Evolutionary conservation across 2,113 vertebrate genomes (phyloP), one percentile per base, ranked within the genome.

Genomic region (Pangasianodon hypophthalmus): DNA sequence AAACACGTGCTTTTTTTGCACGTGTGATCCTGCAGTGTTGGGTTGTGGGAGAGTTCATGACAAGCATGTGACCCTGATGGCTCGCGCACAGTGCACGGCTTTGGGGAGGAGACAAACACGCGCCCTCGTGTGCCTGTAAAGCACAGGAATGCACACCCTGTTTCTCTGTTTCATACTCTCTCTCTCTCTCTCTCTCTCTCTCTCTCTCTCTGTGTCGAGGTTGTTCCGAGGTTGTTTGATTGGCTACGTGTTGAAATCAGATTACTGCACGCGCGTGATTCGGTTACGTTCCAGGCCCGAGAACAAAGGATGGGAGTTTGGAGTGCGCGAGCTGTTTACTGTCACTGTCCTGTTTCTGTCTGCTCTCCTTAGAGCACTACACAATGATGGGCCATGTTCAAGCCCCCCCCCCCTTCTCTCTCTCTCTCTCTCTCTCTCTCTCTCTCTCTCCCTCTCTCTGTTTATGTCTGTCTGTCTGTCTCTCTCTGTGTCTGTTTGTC

Each of bases 231-330:
- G n/a, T n/a, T n/a, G n/a, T 92, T 91, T 58, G 89, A 90, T 92
- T 88, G 91, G 90, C 91, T 92, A 48, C 84, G 84, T 88, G 69
- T 56, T 54, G 60, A 91, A 91, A 93, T 93, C 91, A 90, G 88
- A 92, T 93, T 90, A 92, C 81, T 89, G 88, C 89, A 62, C 73
- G 87, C 84, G 81, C 85, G 85, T 95, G 93, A 96, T 95, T 95
- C 94, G 93, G 88, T 4, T 90, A 90, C 92, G 93, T 94, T 91
- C 91, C 64, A 86, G 5, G 83, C 88, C 87, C 83, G 58, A 89
- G 87, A 92, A 95, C 94, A 96, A 96, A 94, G 94, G 91, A 75
- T 44, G 90, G 90, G 93, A 94, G 75, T 93, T 94, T 95, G 94
- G 93, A 95, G 90, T 88, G 73, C 85, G 79, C 87, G 81, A 80